Evolutionary conservation across 2,888 invertebrate species (phyloP).

Genomic region (Luffia ferchaultella): DNA sequence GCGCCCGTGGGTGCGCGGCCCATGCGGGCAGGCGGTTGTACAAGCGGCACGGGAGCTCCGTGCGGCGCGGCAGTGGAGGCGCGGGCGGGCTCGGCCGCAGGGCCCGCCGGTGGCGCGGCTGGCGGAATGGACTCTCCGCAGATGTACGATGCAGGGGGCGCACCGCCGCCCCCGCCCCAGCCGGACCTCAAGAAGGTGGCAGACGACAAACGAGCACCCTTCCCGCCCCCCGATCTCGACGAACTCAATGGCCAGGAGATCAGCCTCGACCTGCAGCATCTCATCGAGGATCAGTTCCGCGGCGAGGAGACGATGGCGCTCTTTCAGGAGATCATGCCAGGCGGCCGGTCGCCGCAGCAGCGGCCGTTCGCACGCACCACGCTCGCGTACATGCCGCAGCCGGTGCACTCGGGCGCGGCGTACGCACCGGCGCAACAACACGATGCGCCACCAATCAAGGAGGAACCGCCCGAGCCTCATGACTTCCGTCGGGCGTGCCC

Average conservation of each 20-base stretch:
- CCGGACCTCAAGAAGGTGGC: conserved; percentile 64
- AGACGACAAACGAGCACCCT: conserved; percentile 75
- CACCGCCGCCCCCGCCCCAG: conserved; percentile 70
- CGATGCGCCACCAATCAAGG: conserved; percentile 83
- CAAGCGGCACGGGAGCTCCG: conserved; percentile 30
- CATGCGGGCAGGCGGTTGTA: conserved; percentile 41
- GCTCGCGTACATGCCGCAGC: conserved; percentile 91
- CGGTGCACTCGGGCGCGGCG: conserved; percentile 83
- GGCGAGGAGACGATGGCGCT: conserved; percentile 78
- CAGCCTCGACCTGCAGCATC: conserved; percentile 88
- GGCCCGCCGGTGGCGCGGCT: conserved; percentile 52
- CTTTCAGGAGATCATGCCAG: conserved; percentile 83
- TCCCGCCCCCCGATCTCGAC: conserved; percentile 83
- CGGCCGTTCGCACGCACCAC: conserved; percentile 72
- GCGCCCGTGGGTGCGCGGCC: conserved; percentile 6
- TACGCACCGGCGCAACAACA: conserved; percentile 67
- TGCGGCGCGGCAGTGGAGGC: conserved; percentile 48
- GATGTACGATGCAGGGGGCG: conserved; percentile 81
- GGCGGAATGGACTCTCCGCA: conserved; percentile 83
- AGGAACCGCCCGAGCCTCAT: conserved; percentile 85
- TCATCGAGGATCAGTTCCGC: conserved; percentile 92
- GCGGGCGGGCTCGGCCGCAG: conserved; percentile 56
- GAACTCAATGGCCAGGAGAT: conserved; percentile 93
- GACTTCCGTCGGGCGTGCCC: conserved; percentile 76
- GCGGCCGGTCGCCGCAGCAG: conserved; percentile 53